A percentile compares a stretch with the other conserved stretches of the same genome.
Evolutionary conservation across 2,113 vertebrate genomes (phyloP).

Genomic region (Athene noctua): DNA sequence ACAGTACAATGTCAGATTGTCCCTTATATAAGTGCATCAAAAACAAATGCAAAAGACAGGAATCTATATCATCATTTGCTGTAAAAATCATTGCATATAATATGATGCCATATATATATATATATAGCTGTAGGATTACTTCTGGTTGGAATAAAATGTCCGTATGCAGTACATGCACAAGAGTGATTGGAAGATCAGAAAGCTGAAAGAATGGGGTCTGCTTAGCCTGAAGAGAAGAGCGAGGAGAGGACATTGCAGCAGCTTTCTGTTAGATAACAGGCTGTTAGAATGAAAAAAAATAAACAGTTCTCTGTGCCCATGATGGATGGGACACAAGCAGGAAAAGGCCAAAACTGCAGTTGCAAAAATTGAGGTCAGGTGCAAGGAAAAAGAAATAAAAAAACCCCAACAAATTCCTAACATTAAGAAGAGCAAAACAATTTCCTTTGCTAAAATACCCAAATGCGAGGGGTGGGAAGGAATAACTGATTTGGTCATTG

Average conservation of each 20-base stretch:
- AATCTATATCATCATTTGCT: not conserved
- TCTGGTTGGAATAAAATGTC: not conserved
- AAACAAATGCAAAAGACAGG: not conserved
- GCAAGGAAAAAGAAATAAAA: not conserved
- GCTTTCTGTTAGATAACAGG: accelerated
- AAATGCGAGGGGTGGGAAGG: not conserved
- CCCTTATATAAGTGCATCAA: not conserved
- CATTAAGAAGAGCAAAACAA: not conserved
- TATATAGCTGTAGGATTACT: too few species aligned
- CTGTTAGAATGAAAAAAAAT: not conserved
- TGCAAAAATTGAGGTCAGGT: not conserved
- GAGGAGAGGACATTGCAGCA: not conserved
- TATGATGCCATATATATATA: too few species aligned
- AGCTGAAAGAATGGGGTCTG: not conserved
- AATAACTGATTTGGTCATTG: not conserved
- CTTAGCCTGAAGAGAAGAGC: not conserved
- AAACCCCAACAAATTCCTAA: not conserved
- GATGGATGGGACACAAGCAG: not conserved
- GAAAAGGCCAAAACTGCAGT: not conserved
- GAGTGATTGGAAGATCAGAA: not conserved
- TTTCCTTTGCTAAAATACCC: not conserved
- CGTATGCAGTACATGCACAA: not conserved
- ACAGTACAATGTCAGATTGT: not conserved
- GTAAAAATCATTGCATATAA: not conserved
- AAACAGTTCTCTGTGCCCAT: accelerated